These are phyloP conservation scores for Cydia splendana DNA, from an alignment of 1,140 invertebrate genomes.

Conservation along the genomic window DNA sequence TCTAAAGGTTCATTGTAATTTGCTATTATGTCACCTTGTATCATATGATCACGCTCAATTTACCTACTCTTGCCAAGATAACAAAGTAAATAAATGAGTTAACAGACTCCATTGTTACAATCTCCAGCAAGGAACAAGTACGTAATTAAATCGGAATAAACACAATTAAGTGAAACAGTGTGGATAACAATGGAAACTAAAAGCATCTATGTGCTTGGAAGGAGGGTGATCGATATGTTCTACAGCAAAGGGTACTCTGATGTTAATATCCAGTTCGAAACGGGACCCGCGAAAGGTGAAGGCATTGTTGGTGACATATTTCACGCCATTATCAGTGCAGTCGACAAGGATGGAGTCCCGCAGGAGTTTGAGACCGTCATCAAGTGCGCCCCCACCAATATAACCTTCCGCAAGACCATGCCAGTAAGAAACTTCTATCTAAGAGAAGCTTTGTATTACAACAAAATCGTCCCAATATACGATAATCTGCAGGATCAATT, in stretches of 20 bases:
- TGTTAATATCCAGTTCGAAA: conserved; percentile 20
- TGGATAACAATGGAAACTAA: conserved; percentile 1
- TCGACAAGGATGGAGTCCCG: not conserved
- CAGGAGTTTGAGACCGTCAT: not conserved
- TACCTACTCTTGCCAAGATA: conserved; percentile 1
- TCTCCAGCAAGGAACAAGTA: not conserved
- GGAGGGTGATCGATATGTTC: conserved; percentile 18
- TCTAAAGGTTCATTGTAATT: not conserved
- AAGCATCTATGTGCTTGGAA: conserved; percentile 12
- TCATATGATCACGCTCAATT: conserved; percentile 22
- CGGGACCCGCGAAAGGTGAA: conserved; percentile 6
- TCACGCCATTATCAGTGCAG: not conserved
- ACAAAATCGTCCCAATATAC: conserved; percentile 21
- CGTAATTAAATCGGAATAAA: not conserved
- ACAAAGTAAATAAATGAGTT: conserved; percentile 13
- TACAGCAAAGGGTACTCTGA: conserved; percentile 11
- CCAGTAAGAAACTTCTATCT: not conserved
- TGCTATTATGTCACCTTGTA: conserved; percentile 13
- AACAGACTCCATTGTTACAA: not conserved
- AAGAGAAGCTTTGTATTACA: conserved; percentile 23
- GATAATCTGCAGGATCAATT: conserved; percentile 25
- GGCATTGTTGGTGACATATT: not conserved
- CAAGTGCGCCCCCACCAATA: not conserved
- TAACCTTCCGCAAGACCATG: not conserved
- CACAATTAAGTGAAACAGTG: conserved; percentile 8